Conservation (phyloP, 2,113 vertebrate species). For the Myodes glareolus region DNA sequence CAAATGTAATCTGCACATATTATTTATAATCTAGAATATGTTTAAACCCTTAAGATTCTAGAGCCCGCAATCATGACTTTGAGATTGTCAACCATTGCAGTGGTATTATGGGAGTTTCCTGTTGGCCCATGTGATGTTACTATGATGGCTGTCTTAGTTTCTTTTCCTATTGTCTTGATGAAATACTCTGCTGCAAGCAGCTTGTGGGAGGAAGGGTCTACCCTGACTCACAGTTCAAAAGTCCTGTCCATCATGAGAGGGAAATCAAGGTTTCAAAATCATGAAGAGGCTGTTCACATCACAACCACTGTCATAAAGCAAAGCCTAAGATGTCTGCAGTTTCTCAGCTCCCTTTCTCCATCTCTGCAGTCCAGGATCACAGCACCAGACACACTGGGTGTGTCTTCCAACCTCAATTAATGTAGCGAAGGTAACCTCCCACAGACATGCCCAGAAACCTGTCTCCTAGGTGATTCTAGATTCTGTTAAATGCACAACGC, state of each 20-base stretch:
- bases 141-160: constrained; percentile 13
- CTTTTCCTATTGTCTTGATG: neutral
- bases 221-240: neutral
- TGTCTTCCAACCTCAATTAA: neutral
- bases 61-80: neutral
- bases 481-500: neutral
- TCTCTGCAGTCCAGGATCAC: neutral
- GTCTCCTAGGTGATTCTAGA: neutral
- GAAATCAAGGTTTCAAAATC: neutral
- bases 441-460: too few species aligned
- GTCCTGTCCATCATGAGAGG: neutral
- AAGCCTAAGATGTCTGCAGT: neutral
- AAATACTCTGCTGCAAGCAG: neutral
- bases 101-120: constrained; percentile 45
- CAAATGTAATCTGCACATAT: neutral
- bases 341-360: neutral
- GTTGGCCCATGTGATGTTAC: constrained; percentile 64
- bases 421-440: neutral
- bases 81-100: neutral
- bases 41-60: neutral
- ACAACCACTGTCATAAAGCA: neutral
- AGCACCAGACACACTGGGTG: too few species aligned
- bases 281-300: neutral
- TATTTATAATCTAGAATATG: neutral
- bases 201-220: neutral